Evolutionary conservation across 2,797 vertebrate species (phyloP).

Genomic region (Premnoplex brunnescens): DNA sequence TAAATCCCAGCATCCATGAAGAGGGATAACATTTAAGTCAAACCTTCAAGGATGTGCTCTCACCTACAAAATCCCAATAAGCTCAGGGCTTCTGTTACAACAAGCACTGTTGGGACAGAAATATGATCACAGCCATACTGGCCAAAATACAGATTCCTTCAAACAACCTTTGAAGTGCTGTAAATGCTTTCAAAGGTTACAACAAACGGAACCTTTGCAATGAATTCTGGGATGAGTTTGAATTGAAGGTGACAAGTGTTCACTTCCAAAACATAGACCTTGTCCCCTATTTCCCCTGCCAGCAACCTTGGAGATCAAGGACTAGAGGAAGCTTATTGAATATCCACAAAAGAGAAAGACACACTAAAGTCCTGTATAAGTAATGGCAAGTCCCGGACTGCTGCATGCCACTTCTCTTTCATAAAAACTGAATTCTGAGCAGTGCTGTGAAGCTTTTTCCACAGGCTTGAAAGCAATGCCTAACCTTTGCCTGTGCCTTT

Average conservation of each 20-base stretch:
- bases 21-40: background rate
- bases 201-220: background rate
- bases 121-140: background rate
- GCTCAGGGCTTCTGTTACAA: background rate
- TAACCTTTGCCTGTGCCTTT: background rate
- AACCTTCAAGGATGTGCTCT: background rate
- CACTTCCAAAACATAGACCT: background rate
- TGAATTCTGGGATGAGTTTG: background rate
- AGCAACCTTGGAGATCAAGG: background rate
- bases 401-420: background rate
- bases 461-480: background rate
- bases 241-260: background rate
- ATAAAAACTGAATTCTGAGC: background rate
- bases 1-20: background rate
- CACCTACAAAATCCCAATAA: background rate
- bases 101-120: background rate
- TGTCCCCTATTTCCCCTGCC: background rate
- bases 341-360: background rate
- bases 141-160: background rate
- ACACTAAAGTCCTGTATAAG: background rate
- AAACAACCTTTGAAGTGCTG: background rate
- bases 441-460: background rate
- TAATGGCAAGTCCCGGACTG: background rate
- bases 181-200: background rate
- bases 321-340: background rate